Evolutionary conservation across 2,797 vertebrate species (phyloP), one percentile per base, ranked within the genome.

Genomic region (Semotilus atromaculatus): DNA sequence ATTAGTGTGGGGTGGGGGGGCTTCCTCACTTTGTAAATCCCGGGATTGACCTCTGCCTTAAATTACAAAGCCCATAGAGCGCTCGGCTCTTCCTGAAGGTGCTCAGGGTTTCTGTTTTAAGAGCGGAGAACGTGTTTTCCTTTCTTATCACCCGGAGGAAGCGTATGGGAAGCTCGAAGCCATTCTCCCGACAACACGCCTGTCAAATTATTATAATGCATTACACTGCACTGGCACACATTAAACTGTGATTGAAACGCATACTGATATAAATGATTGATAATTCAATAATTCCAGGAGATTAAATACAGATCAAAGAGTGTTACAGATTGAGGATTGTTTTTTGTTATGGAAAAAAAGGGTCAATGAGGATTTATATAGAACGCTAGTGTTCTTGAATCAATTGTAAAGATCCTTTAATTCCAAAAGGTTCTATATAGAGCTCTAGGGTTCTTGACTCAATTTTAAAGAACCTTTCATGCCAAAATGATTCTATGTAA

Each of bases 61-160:
- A 91, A 89, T 77, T 51, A 86, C 77, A 91, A 91, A 93, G 88
- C 91, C 80, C 84, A 86, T 62, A 88, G 92, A 68, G 86, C 67
- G 31, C 86, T 58, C 86, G 85, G 87, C 85, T 88, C 88, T 73
- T 78, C 90, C 90, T 91, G 92, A 93, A 94, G 90, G 81, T 45
- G 91, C 93, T 75, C 73, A 81, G 84, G 86, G 86, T 88, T 89
- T 88, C 89, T 89, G 89, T 85, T 90, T 85, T 89, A 85, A 81
- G 84, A 82, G 38, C 51, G 64, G 76, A 83, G 18, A 76, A 77
- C 60, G 29, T 95, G 93, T 95, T 96, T 95, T 92, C 92, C 82
- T 94, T 93, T 91, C 93, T 96, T 96, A 96, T 96, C 94, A 88
- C 86, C 1, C 79, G 91, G 90, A 94, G 96, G 94, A 96, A 96